These are phyloP conservation scores for Neotoma lepida DNA, from an alignment of 2,113 vertebrate species.

Conservation along the genomic window DNA sequence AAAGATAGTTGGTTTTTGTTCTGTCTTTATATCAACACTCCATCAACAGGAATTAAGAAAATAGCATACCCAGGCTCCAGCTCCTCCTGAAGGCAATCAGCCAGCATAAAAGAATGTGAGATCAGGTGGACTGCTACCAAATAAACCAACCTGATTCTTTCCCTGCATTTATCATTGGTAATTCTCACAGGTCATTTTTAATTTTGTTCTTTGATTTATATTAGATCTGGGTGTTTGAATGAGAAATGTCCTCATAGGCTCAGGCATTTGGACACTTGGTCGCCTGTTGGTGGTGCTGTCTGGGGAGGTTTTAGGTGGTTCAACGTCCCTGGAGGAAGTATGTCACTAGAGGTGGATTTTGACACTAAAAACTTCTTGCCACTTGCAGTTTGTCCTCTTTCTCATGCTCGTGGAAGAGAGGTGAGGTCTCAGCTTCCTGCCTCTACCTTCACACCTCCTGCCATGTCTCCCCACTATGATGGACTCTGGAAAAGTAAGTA, in stretches of 20 bases:
- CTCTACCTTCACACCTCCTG: too few species aligned
- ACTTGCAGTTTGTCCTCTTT: not conserved
- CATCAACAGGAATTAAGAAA: constrained; percentile 69
- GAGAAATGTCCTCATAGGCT: not conserved
- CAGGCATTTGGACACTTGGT: not conserved
- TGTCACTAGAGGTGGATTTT: not conserved
- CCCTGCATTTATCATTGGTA: constrained; percentile 36
- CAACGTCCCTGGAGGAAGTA: not conserved
- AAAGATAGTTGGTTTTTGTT: constrained; percentile 51
- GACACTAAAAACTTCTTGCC: not conserved
- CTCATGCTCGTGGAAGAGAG: not conserved
- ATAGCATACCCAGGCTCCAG: constrained; percentile 43
- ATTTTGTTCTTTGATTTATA: constrained; percentile 48
- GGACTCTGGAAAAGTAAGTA: not conserved
- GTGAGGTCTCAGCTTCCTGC: not conserved
- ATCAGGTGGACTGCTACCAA: constrained; percentile 40
- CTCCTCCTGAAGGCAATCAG: constrained; percentile 67
- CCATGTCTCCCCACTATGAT: not conserved
- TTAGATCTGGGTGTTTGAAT: not conserved
- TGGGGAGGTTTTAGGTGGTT: not conserved
- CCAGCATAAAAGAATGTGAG: constrained; percentile 57
- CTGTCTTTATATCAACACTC: constrained; percentile 51
- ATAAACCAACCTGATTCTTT: constrained; percentile 33
- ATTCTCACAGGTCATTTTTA: constrained; percentile 23
- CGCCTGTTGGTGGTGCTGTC: not conserved